phyloP scores from a whole-genome alignment of 2,113 vertebrate genomes.

The Naja naja region DNA sequence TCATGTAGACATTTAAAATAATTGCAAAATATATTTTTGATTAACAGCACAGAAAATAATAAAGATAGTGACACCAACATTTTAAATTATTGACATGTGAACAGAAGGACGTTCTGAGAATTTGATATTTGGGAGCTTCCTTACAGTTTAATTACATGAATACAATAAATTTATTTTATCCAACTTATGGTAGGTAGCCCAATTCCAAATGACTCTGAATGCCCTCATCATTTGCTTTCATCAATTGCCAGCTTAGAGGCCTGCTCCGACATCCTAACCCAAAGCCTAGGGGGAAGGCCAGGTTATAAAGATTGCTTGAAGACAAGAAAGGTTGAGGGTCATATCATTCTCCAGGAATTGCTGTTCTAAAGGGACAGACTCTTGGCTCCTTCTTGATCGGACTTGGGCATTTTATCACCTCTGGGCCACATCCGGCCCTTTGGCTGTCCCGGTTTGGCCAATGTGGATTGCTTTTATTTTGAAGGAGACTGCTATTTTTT shows the following conservation, averaged over 20 bases:
- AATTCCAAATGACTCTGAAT: not conserved
- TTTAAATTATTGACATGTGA: not conserved
- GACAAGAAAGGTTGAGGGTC: not conserved
- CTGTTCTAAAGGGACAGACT: not conserved
- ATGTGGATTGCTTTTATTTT: not conserved
- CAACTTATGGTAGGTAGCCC: not conserved
- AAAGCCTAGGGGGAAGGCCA: not conserved
- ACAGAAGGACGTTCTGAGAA: not conserved
- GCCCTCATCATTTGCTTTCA: not conserved
- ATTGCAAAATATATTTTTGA: constrained; percentile 8
- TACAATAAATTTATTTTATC: not conserved
- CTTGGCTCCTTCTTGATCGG: not conserved
- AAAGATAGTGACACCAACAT: not conserved
- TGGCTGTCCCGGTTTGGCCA: not conserved
- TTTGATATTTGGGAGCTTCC: not conserved
- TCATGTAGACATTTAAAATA: constrained; percentile 7
- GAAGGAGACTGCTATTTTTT: not conserved
- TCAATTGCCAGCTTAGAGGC: not conserved
- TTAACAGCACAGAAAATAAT: constrained; percentile 5
- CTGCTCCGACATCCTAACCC: not conserved
- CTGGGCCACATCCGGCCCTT: not conserved
- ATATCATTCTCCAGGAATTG: not conserved
- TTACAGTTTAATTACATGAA: not conserved
- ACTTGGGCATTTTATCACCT: not conserved
- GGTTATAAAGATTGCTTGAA: not conserved